Percentiles rank a stretch among this genome's conserved stretches.
phyloP scores from a whole-genome alignment of 2,888 invertebrate species.

The Limnephilus rhombicus region DNA sequence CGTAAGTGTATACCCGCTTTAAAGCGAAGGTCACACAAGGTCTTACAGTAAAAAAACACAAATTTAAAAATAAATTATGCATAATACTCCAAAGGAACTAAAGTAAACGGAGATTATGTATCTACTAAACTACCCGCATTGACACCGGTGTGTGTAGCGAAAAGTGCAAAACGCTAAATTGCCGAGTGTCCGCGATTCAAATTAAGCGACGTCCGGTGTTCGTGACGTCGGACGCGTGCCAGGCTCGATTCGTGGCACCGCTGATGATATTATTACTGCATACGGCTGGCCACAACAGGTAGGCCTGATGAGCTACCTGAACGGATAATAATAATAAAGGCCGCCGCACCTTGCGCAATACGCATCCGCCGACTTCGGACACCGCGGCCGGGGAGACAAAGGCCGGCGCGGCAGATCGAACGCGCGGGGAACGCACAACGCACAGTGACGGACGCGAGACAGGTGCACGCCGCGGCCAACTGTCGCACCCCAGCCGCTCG shows the following conservation, averaged over 20 bases:
- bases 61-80: neutral
- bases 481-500: neutral
- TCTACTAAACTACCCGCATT: neutral
- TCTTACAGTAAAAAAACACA: neutral
- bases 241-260: slow-evolving; percentile 11
- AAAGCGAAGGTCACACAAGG: neutral
- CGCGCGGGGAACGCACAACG: slow-evolving; percentile 23
- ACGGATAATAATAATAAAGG: neutral
- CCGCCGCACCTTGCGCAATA: slow-evolving; percentile 30
- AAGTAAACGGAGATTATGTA: neutral
- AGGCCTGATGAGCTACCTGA: neutral
- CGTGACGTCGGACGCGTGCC: slow-evolving; percentile 34
- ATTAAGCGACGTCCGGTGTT: slow-evolving; percentile 28
- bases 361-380: neutral
- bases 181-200: slow-evolving; percentile 16
- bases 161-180: neutral
- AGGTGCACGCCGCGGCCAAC: slow-evolving; percentile 29
- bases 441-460: neutral
- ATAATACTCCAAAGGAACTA: neutral
- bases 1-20: neutral
- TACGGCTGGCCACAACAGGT: neutral
- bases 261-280: slow-evolving; percentile 21
- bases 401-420: slow-evolving; percentile 7
- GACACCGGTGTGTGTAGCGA: neutral
- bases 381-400: slow-evolving; percentile 18